Base-by-base conservation (phyloP, 2,113 vertebrate species). In the Lamprologus speciosus region DNA sequence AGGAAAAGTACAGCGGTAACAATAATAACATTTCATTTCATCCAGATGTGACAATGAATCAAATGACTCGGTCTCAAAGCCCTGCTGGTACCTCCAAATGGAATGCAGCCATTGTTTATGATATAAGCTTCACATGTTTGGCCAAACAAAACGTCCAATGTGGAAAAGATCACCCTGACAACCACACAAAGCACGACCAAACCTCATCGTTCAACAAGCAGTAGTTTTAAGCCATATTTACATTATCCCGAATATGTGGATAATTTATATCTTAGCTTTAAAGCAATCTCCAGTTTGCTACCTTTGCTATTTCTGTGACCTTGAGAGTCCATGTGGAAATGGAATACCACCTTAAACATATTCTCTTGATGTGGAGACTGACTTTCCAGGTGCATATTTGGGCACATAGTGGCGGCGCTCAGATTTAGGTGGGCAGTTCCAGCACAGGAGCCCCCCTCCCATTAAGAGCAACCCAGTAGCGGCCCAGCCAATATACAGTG, bases 401-500 rank as follows among this genome's bases (percentile, higher is more conserved):
- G 94, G 87, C 3, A 70, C 19, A 45, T 96, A 96, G 60, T 85
- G 91, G 17, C 14, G 89, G 17, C 97, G 96, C 55, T 98, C 95
- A 0, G 94, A 51, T 7, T 93, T 97, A 1, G 97, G 96, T 0
- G 98, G 98, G 89, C 98, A 99, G 94, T 96, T 97, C 95, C 97
- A 98, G 91, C 98, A 99, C 2, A 99, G 97, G 2, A 99, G 92
- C 1, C 54, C 96, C 2, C 98, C 98, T 0, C 98, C 98, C 0
- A 98, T 84, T 54, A 98, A 65, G 70, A 98, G 94, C 65, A 99
- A 95, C 0, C 91, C 94, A 0, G 97, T 88, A 8, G 98, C 95
- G 0, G 97, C 98, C 98, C 98, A 99, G 83, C 98, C 98, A 2
- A 99, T 94, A 31, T 99, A 99, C 84, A 99, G 96, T 0, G 98